Evolutionary conservation across 2,888 invertebrate species (phyloP), one percentile per base, ranked within the genome.

Genomic region (Phyllotreta cruciferae): DNA sequence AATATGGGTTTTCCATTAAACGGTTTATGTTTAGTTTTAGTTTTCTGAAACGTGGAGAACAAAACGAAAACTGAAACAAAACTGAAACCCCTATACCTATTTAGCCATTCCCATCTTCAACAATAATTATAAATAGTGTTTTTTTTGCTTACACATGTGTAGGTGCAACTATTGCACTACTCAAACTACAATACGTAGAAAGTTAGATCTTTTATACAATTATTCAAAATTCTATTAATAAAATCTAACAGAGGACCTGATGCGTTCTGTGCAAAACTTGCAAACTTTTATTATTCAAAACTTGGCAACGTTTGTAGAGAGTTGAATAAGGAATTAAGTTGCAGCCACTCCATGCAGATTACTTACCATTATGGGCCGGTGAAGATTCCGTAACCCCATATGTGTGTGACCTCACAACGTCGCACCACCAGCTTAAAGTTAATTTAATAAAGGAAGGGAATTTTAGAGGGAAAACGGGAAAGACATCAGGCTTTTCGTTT

Each of bases 351-450:
- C 71, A 77, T 76, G 75, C 75, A 77, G 77, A 78, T 77, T 77
- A 77, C 74, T 77, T 77, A 77, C 74, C 73, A 74, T 74, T 75
- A 75, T 75, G 77, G 77, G 76, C 76, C 73, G 64, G 73, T 55
- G 66, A 62, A 71, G 69, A 70, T 73, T 70, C 73, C 67, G 54
- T 61, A 57, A 60, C 67, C 68, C 72, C 69, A 71, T 66, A 70
- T 68, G 5, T 24, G 52, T 71, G 65, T 66, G 66, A 66, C 67
- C 65, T 66, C 67, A 66, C 62, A 42, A 37, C 42, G 38, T 13
- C 39, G 44, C 58, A 60, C 53, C 64, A 66, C 60, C 66, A 66
- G 53, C 62, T 58, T 50, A 6, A 37, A 64, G 66, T 62, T 72
- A 72, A 72, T 71, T 72, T 72, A 72, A 72, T 73, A 69, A 73